Percentiles rank a stretch among this genome's conserved stretches.
Conservation (phyloP, 1,140 invertebrate genomes). For the Trichonephila clavipes region DNA sequence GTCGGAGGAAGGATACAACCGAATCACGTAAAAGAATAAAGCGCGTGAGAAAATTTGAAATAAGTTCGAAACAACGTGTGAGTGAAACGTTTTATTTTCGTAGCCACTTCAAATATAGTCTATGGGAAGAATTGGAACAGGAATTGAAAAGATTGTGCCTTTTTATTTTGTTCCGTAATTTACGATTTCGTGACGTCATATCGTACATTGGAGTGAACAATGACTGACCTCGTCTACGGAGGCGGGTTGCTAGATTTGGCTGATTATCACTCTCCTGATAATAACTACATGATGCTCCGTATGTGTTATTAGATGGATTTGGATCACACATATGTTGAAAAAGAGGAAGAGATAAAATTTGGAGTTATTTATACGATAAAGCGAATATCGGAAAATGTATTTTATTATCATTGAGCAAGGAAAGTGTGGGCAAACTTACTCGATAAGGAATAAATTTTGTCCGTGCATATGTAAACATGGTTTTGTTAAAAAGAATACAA, state of each 20-base stretch:
- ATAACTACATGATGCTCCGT: background rate
- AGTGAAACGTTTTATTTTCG: background rate
- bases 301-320: background rate
- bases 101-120: background rate
- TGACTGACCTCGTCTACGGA: constrained; percentile 41
- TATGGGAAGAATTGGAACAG: too few species aligned
- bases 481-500: background rate
- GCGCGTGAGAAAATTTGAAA: background rate
- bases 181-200: constrained; percentile 39
- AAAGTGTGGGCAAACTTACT: background rate
- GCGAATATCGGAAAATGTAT: background rate
- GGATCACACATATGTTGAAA: background rate
- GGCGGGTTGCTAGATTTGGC: constrained; percentile 29
- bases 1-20: constrained; percentile 34
- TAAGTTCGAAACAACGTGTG: background rate
- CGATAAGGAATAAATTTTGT: constrained; percentile 13
- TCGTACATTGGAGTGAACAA: background rate
- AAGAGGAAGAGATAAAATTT: constrained; percentile 14
- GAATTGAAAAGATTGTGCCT: background rate
- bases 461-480: background rate
- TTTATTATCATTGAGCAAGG: background rate
- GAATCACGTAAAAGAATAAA: background rate
- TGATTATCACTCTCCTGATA: background rate
- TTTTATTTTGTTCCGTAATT: constrained; percentile 12
- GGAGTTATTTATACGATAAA: background rate